Base-by-base conservation (phyloP, 2,797 vertebrate genomes). In the Lutra lutra region DNA sequence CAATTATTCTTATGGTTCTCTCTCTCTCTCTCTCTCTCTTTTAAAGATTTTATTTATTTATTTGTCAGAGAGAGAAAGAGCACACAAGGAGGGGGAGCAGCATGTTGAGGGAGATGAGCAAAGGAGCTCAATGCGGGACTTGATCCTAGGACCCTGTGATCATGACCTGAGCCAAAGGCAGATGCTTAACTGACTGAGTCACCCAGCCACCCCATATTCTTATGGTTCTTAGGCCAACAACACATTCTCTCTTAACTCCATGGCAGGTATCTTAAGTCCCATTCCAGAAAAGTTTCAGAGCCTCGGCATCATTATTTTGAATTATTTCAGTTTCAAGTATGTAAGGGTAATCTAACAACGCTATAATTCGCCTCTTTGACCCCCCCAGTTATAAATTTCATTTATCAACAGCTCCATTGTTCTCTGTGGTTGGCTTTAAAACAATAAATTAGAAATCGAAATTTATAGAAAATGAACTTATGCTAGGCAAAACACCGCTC, bases 371-470 rank as follows among this genome's bases (percentile, higher is more conserved):
- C 40, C 66, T 14, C 21, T 38, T 13, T 92, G 75, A 66, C 8
- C 21, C 21, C 21, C n/a, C 11, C 12, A 46, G n/a, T 10, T 12
- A 40, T 51, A 68, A 43, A 21, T 96, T 77, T 23, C 32, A 60
- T 40, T 91, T 51, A 58, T 21, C 51, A 72, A 82, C 1, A 73
- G 12, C 18, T 89, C 23, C 12, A 62, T 2, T 51, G 3, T 35
- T 95, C 48, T 89, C 58, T n/a, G n/a, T 27, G 10, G 29, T 6
- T 84, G 73, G 82, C 46, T 95, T 94, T 78, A 89, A 91, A 68
- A 82, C 21, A 83, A 32, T 46, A 87, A 78, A 62, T 54, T 62
- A 66, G 20, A 83, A 48, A 73, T 23, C 15, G 35, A 73, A 40
- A 73, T 64, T 64, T 48, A 72, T 14, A 23, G 46, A 58, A 82